These are phyloP conservation scores for Formica aserva DNA, from an alignment of 2,888 invertebrate genomes.

Conservation along the genomic window DNA sequence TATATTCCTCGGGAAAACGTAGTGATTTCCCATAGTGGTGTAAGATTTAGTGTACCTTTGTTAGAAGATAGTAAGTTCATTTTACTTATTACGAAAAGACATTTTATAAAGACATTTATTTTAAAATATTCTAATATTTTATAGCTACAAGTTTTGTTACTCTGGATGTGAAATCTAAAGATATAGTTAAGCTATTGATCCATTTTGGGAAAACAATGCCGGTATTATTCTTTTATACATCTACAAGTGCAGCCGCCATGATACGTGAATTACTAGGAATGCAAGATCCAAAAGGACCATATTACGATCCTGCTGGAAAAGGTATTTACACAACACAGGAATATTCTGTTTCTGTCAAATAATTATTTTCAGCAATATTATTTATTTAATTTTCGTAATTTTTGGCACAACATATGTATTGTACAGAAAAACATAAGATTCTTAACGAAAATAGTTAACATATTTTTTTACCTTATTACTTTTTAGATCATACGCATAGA, in stretches of 20 bases:
- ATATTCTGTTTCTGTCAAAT: background rate
- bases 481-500: constrained; percentile 89
- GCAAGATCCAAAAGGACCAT: constrained; percentile 87
- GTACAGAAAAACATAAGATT: background rate
- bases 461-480: constrained; percentile 6
- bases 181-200: constrained; percentile 91
- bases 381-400: constrained; percentile 13
- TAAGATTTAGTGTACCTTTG: constrained; percentile 85
- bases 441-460: background rate
- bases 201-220: constrained; percentile 92
- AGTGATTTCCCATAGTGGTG: constrained; percentile 85
- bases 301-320: constrained; percentile 87
- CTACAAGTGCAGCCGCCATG: constrained; percentile 89
- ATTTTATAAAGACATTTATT: background rate
- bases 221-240: constrained; percentile 93
- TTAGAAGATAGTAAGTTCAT: constrained; percentile 83
- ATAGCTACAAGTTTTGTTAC: constrained; percentile 85
- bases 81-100: background rate
- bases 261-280: constrained; percentile 91
- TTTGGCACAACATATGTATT: background rate
- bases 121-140: constrained; percentile 43
- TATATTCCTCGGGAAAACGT: constrained; percentile 92
- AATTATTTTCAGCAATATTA: background rate
- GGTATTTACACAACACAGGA: constrained; percentile 79
- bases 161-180: constrained; percentile 89